These are phyloP conservation scores for Ichneumoninae sp. DNA, from an alignment of 2,888 invertebrate species.

Conservation along the genomic window DNA sequence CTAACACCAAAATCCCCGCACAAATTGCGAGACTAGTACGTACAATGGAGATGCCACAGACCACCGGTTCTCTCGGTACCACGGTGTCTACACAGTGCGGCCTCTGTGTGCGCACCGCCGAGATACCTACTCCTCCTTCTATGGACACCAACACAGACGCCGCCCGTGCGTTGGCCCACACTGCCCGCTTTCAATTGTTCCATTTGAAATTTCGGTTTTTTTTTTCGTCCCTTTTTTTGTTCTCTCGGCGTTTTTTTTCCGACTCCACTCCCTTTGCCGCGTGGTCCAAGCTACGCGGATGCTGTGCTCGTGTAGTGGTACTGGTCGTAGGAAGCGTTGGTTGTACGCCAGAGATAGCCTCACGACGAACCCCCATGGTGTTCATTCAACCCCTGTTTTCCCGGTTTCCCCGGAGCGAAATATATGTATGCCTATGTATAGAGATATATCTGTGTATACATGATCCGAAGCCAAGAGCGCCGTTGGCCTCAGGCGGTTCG, in stretches of 20 bases:
- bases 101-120: constrained; percentile 55
- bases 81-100: constrained; percentile 24
- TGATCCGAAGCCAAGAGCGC: constrained; percentile 59
- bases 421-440: not conserved
- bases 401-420: constrained; percentile 55
- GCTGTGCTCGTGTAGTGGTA: constrained; percentile 20
- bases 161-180: constrained; percentile 45
- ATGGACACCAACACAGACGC: constrained; percentile 18
- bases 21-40: constrained; percentile 63
- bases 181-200: constrained; percentile 74
- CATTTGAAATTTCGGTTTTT: constrained; percentile 65
- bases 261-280: constrained; percentile 56
- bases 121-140: constrained; percentile 46
- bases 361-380: constrained; percentile 66
- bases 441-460: constrained; percentile 9
- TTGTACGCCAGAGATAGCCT: constrained; percentile 49
- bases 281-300: constrained; percentile 56
- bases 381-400: constrained; percentile 77
- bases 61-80: constrained; percentile 45
- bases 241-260: constrained; percentile 53
- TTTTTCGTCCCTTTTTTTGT: constrained; percentile 18
- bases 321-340: constrained; percentile 50
- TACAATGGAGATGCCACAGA: constrained; percentile 65
- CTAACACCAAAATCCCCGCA: constrained; percentile 61
- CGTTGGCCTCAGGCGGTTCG: constrained; percentile 62